phyloP scores from a whole-genome alignment of 2,888 invertebrate genomes.

The Lumbricus terrestris region DNA sequence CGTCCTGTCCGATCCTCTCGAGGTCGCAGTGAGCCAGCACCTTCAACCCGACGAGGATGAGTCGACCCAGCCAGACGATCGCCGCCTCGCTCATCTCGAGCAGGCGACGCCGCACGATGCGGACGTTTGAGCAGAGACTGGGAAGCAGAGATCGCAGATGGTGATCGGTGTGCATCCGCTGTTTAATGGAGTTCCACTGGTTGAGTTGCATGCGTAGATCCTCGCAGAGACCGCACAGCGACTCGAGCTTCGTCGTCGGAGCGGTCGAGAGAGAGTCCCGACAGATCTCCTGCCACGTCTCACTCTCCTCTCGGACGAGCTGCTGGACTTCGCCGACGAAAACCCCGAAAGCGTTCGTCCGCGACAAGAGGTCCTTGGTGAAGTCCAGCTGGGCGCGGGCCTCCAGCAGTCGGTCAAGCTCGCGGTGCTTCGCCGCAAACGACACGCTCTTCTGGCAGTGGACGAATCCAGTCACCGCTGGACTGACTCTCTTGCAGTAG shows the following conservation, averaged over 20 bases:
- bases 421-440: conserved; percentile 47
- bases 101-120: conserved; percentile 44
- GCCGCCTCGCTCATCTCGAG: conserved; percentile 47
- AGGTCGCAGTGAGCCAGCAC: conserved; percentile 56
- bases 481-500: conserved; percentile 43
- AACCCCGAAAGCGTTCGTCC: conserved; percentile 44
- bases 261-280: conserved; percentile 42
- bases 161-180: conserved; percentile 48
- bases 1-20: conserved; percentile 49
- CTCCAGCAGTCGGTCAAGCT: conserved; percentile 48
- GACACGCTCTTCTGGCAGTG: conserved; percentile 50
- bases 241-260: conserved; percentile 49
- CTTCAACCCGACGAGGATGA: conserved; percentile 54
- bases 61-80: conserved; percentile 52
- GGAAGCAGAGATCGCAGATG: conserved; percentile 50
- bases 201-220: conserved; percentile 53
- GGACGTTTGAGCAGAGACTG: conserved; percentile 48
- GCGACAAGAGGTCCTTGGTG: conserved; percentile 48
- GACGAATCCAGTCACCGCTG: conserved; percentile 43
- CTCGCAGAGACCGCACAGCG: conserved; percentile 55
- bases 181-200: conserved; percentile 56
- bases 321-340: conserved; percentile 51
- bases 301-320: conserved; percentile 48
- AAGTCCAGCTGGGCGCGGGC: conserved; percentile 49
- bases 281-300: conserved; percentile 48